Conservation (phyloP, 2,113 vertebrate species). For the Dermatemys mawii region DNA sequence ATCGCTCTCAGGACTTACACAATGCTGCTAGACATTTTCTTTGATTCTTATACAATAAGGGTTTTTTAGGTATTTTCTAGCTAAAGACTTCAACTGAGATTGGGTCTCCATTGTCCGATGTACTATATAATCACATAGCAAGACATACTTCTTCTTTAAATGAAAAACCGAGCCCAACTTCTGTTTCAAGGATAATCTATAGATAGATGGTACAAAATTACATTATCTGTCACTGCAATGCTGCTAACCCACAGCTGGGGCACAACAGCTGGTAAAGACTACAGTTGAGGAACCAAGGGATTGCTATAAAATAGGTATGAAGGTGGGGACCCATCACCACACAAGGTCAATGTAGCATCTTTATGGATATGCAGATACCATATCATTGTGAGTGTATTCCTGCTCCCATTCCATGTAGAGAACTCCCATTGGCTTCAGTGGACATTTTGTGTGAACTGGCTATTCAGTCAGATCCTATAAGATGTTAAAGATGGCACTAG, state of each 20-base stretch:
- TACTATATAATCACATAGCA: background rate
- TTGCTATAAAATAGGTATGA: background rate
- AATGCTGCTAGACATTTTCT: background rate
- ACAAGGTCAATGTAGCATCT: background rate
- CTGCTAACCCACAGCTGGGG: background rate
- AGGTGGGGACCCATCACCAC: fast-evolving
- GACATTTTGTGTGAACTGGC: background rate
- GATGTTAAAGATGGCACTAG: background rate
- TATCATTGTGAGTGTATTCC: background rate
- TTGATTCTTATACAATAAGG: background rate
- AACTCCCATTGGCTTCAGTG: background rate
- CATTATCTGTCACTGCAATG: fast-evolving
- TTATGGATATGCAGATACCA: background rate
- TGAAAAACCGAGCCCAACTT: background rate
- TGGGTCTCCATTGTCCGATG: background rate
- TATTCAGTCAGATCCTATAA: background rate
- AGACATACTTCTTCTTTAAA: background rate
- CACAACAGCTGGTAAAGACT: background rate
- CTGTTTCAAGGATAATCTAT: background rate
- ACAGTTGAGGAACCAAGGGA: background rate
- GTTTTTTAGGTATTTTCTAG: background rate
- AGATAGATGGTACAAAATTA: background rate
- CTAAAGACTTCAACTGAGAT: background rate
- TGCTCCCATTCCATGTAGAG: background rate
- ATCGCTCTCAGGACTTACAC: background rate